Evolutionary conservation across 30 jellyfish, hydroid and myxozoan genomes (phyloP).

Genomic region (Aurelia coerulea): DNA sequence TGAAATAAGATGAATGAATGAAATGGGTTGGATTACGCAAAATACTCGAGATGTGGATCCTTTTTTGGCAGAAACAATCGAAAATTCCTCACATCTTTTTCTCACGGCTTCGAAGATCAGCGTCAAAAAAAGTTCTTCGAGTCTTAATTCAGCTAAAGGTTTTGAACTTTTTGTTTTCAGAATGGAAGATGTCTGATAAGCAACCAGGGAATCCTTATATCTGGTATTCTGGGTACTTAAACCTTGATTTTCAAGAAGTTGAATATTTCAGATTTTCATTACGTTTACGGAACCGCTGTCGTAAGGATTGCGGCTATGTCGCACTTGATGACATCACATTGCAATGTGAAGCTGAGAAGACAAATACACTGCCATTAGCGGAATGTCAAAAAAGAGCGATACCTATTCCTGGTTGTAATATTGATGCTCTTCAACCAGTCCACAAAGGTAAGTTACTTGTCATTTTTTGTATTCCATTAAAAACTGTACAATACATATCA

Average conservation of each 20-base stretch:
- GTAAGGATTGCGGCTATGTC: slow-evolving; percentile 66
- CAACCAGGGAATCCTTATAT: slow-evolving; percentile 59
- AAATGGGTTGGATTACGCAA: too few relatives aligned
- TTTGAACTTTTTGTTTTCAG: slow-evolving; percentile 13
- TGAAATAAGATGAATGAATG: too few relatives aligned
- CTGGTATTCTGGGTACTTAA: slow-evolving; percentile 49
- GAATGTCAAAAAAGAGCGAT: slow-evolving; percentile 55
- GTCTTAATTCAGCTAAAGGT: background rate
- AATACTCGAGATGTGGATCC: too few relatives aligned
- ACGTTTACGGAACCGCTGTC: slow-evolving; percentile 34
- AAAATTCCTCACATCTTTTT: too few relatives aligned
- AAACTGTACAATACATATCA: too few relatives aligned
- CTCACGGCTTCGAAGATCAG: too few relatives aligned
- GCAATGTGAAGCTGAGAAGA: slow-evolving; percentile 65
- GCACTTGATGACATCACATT: slow-evolving; percentile 78
- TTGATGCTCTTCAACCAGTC: slow-evolving; percentile 77
- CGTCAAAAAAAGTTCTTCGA: too few relatives aligned
- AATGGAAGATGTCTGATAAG: slow-evolving; percentile 67
- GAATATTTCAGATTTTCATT: slow-evolving; percentile 61
- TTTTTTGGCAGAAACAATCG: too few relatives aligned
- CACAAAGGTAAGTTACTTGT: slow-evolving; percentile 57
- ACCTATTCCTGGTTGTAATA: slow-evolving; percentile 64
- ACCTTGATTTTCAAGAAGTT: slow-evolving; percentile 23
- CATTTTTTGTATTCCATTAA: background rate
- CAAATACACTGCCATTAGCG: slow-evolving; percentile 20